These are phyloP conservation scores for Zygaena filipendulae DNA, from an alignment of 2,888 invertebrate species.

Conservation along the genomic window DNA sequence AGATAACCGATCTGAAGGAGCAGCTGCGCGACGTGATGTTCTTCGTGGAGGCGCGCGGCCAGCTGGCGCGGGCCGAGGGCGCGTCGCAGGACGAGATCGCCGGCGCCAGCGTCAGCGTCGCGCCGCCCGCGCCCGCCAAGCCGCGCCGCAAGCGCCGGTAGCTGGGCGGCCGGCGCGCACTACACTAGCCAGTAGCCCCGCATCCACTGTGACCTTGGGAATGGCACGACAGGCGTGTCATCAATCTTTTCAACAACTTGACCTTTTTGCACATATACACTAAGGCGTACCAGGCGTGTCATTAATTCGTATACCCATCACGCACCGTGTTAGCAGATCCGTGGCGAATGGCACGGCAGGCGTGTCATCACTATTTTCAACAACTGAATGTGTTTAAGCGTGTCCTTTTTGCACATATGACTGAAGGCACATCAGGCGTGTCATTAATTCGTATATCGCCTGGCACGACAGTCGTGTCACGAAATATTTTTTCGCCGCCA, in stretches of 20 bases:
- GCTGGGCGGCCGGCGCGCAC: no score
- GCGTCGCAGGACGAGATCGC: conserved; percentile 32
- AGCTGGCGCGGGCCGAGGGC: conserved; percentile 26
- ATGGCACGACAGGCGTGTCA: not conserved
- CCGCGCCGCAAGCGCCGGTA: conserved; percentile 17
- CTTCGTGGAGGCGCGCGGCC: conserved; percentile 85
- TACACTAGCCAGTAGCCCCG: not conserved
- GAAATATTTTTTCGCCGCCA: no score
- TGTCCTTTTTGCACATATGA: no score
- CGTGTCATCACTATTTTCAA: no score
- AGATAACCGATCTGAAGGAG: conserved; percentile 88
- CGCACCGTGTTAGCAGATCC: no score
- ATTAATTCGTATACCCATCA: no score
- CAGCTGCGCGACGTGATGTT: conserved; percentile 98
- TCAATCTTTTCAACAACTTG: not conserved
- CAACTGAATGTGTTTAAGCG: no score
- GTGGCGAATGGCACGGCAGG: no score
- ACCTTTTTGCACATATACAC: not conserved
- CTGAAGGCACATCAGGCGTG: no score
- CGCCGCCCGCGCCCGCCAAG: conserved; percentile 15
- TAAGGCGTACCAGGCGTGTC: no score
- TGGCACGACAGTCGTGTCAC: no score
- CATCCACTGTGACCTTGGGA: not conserved
- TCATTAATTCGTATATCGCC: no score
- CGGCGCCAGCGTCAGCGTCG: conserved; percentile 32